Percentiles rank a stretch among this genome's conserved stretches.
Conservation (phyloP, 2,113 vertebrate genomes). For the Trogon melanurus region DNA sequence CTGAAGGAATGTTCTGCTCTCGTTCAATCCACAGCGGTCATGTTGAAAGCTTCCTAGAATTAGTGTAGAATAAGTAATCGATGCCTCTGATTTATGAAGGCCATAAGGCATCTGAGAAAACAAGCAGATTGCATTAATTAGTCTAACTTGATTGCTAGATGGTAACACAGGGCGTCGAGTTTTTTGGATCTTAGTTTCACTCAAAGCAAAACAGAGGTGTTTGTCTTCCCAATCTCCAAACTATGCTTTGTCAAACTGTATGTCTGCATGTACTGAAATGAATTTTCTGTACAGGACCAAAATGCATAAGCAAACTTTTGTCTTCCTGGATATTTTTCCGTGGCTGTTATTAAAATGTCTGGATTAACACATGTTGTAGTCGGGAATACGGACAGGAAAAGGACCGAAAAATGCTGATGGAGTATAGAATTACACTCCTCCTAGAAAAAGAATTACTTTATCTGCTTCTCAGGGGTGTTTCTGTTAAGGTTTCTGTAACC, state of each 20-base stretch:
- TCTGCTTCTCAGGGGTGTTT: not conserved
- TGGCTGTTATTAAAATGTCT: not conserved
- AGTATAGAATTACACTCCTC: not conserved
- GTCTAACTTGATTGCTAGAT: not conserved
- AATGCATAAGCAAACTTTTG: not conserved
- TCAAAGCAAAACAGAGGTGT: not conserved
- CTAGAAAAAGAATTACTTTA: not conserved
- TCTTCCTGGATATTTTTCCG: rapidly evolving
- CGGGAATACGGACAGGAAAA: not conserved
- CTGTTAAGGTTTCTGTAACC: not conserved
- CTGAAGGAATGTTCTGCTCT: not conserved
- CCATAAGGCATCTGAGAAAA: not conserved
- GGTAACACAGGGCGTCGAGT: rapidly evolving
- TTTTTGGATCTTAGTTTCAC: not conserved
- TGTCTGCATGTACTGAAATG: not conserved
- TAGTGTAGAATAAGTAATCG: not conserved
- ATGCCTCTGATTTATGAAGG: not conserved
- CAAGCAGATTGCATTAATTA: not conserved
- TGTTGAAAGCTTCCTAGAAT: not conserved
- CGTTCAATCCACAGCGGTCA: not conserved
- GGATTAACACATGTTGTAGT: not conserved
- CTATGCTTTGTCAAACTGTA: not conserved
- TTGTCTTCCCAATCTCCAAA: not conserved
- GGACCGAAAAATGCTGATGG: not conserved
- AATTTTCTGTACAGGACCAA: not conserved